phyloP scores from a whole-genome alignment of 2,797 vertebrate genomes.

The Melanotaenia parkinsoni region DNA sequence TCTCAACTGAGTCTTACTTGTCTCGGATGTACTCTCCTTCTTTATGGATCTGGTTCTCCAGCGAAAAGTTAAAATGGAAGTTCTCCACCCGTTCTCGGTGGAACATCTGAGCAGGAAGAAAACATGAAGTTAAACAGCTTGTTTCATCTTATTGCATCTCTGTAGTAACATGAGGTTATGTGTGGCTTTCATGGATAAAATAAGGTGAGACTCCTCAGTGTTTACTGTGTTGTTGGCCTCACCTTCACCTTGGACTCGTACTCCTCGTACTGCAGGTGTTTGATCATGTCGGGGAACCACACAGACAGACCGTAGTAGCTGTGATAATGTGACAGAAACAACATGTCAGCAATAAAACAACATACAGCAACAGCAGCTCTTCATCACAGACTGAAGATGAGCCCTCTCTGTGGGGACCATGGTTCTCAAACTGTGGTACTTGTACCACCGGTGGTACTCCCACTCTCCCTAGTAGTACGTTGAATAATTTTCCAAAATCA shows the following conservation, averaged over 20 bases:
- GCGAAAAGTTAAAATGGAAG: conserved; percentile 92
- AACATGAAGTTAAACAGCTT: neutral
- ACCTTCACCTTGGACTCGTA: conserved; percentile 89
- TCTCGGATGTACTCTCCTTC: conserved; percentile 90
- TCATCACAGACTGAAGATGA: too few relatives aligned
- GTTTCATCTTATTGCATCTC: too few relatives aligned
- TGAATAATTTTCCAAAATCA: too few relatives aligned
- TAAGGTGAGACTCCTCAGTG: neutral
- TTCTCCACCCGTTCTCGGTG: conserved; percentile 85
- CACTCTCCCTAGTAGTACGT: too few relatives aligned
- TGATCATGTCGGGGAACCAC: conserved; percentile 99
- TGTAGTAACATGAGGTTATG: too few relatives aligned
- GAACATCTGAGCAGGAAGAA: conserved; percentile 71
- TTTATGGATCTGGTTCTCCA: conserved; percentile 93
- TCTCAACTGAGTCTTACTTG: conserved; percentile 83
- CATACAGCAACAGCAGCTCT: neutral
- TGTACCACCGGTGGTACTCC: too few relatives aligned
- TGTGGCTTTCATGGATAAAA: neutral
- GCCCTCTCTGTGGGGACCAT: too few relatives aligned
- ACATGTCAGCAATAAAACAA: neutral
- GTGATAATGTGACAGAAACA: neutral
- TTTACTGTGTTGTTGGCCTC: neutral
- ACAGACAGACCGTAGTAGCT: conserved; percentile 96
- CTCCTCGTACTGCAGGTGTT: conserved; percentile 90
- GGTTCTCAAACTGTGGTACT: too few relatives aligned